Conservation (phyloP, 2,888 invertebrate genomes). For the Dioctria rufipes region DNA sequence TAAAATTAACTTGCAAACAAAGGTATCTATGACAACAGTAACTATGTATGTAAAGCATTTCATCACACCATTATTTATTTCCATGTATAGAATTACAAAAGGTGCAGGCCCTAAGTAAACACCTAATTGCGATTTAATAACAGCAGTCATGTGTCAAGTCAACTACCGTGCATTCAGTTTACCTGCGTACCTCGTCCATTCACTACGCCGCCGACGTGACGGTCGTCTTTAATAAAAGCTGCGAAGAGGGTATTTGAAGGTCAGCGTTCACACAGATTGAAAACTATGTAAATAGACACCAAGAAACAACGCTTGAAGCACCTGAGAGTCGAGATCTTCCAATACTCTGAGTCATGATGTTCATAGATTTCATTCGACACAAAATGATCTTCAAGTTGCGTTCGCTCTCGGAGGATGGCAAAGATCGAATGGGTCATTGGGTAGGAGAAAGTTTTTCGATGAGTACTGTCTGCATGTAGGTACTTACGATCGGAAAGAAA, state of each 20-base stretch:
- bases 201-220: background rate
- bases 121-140: slow-evolving; percentile 25
- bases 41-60: background rate
- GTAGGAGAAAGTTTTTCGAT: slow-evolving; percentile 26
- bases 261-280: background rate
- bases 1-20: no score
- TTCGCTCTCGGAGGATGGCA: background rate
- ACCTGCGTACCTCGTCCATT: background rate
- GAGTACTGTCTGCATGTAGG: background rate
- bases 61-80: background rate
- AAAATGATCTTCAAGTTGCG: background rate
- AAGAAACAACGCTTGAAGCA: background rate
- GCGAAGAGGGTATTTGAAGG: background rate
- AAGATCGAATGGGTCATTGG: slow-evolving; percentile 14
- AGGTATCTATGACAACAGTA: background rate
- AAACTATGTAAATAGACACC: background rate
- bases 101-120: background rate
- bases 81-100: background rate
- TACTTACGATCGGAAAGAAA: background rate
- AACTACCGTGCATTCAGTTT: slow-evolving; percentile 20
- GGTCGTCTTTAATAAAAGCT: background rate
- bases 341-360: slow-evolving; percentile 14
- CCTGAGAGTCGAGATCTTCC: background rate
- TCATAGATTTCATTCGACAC: slow-evolving; percentile 8
- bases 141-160: background rate